Evolutionary conservation across 2,797 vertebrate species (phyloP).

Genomic region (Microctenopoma lineatum): DNA sequence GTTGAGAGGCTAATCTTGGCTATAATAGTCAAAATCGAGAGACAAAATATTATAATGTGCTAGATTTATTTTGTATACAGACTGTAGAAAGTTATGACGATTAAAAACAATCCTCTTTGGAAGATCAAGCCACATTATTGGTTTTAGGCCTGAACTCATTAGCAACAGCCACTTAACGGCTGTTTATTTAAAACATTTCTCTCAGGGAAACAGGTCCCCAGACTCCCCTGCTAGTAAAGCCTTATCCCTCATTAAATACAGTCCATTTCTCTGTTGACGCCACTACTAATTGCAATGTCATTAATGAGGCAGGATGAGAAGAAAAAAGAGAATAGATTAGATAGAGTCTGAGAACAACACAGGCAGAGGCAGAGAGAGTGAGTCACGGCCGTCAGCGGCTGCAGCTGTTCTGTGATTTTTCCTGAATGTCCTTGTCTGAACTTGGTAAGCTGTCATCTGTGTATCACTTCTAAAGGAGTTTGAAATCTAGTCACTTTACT

Average conservation of each 20-base stretch:
- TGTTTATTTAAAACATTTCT: conserved; percentile 38
- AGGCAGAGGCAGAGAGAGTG: conserved; percentile 31
- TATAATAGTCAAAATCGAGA: background rate
- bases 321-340: conserved; percentile 41
- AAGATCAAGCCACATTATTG: conserved; percentile 22
- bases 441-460: conserved; percentile 35
- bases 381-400: conserved; percentile 48
- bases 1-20: background rate
- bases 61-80: background rate
- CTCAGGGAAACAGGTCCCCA: conserved; percentile 1
- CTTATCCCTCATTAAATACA: conserved; percentile 42
- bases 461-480: conserved; percentile 31
- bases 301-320: conserved; percentile 38
- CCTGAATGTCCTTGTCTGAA: conserved; percentile 44
- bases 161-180: conserved; percentile 24
- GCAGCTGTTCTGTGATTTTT: conserved; percentile 56
- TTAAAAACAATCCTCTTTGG: conserved; percentile 12
- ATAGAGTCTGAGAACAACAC: conserved; percentile 30
- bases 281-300: conserved; percentile 50
- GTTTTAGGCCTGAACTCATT: conserved; percentile 33
- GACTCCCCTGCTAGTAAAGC: background rate
- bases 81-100: conserved; percentile 7
- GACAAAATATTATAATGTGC: background rate
- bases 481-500: conserved; percentile 40
- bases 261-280: conserved; percentile 25